phyloP scores from a whole-genome alignment of 2,888 invertebrate genomes.

The Parapristionchus giblindavisi region DNA sequence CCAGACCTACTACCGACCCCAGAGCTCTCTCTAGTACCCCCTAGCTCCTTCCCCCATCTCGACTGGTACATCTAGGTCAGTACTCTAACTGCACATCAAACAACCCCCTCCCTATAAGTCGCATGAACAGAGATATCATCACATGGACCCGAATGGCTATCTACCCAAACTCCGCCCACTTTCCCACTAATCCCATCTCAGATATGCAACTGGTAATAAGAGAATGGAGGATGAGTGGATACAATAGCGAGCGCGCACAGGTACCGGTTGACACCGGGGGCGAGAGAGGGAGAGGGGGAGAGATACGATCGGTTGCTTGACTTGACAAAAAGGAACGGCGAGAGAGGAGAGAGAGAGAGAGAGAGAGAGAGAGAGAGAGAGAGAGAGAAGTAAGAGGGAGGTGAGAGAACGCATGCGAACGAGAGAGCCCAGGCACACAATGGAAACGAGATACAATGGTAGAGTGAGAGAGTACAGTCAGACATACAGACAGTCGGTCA shows the following conservation, averaged over 20 bases:
- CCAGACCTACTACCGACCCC: no score
- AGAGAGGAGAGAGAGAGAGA: not conserved
- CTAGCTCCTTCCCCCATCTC: no score
- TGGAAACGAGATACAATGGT: no score
- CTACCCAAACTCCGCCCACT: not conserved
- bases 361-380: conserved; percentile 13
- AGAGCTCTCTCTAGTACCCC: no score
- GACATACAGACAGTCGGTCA: conserved; percentile 3
- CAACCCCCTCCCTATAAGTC: not conserved
- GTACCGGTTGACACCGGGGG: conserved; percentile 12
- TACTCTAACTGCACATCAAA: not conserved
- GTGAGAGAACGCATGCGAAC: no score
- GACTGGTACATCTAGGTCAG: not conserved
- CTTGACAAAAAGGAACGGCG: not conserved
- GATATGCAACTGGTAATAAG: no score
- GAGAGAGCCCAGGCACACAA: no score
- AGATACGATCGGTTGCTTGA: no score
- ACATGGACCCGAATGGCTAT: not conserved
- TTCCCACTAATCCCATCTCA: not conserved
- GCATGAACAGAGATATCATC: not conserved
- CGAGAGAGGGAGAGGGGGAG: not conserved
- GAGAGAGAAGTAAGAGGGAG: not conserved
- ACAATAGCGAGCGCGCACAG: no score
- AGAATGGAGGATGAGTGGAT: no score
- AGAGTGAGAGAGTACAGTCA: not conserved